A percentile compares a stretch with the other conserved stretches of the same genome.
phyloP scores from a whole-genome alignment of 2,797 vertebrate genomes.

The Ctenosaura bakeri region DNA sequence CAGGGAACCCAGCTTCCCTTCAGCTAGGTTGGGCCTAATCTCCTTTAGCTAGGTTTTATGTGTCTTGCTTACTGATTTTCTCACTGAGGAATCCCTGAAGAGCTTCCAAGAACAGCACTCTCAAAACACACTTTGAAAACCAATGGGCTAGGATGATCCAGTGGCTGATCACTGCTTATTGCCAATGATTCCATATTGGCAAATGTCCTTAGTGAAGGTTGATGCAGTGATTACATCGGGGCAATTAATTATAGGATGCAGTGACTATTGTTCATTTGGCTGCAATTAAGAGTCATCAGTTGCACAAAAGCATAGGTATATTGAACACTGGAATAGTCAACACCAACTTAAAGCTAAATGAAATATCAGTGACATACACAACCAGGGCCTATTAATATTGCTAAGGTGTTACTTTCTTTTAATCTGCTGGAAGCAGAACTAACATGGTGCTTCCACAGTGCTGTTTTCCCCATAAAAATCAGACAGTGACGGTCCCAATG shows the following conservation, averaged over 20 bases:
- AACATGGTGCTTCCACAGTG: not conserved
- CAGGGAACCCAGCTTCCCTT: too few relatives aligned
- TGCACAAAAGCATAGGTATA: not conserved
- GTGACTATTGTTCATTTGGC: not conserved
- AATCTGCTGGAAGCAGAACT: constrained; percentile 4
- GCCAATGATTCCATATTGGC: not conserved
- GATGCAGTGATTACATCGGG: constrained; percentile 7
- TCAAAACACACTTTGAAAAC: constrained; percentile 5
- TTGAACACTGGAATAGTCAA: not conserved
- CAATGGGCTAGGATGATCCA: not conserved
- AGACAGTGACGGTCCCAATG: not conserved
- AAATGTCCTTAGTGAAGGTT: not conserved
- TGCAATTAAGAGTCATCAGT: not conserved
- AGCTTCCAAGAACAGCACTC: not conserved
- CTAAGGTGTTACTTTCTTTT: not conserved
- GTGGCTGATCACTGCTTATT: not conserved
- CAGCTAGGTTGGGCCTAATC: not conserved
- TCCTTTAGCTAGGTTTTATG: not conserved
- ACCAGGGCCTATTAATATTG: not conserved
- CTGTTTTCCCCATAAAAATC: not conserved
- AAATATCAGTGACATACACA: not conserved
- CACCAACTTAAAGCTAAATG: not conserved
- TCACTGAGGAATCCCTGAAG: constrained; percentile 5
- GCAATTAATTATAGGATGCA: constrained; percentile 1
- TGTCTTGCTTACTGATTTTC: not conserved